Conservation (phyloP, 2,888 invertebrate genomes). For the Chironomus riparius region DNA sequence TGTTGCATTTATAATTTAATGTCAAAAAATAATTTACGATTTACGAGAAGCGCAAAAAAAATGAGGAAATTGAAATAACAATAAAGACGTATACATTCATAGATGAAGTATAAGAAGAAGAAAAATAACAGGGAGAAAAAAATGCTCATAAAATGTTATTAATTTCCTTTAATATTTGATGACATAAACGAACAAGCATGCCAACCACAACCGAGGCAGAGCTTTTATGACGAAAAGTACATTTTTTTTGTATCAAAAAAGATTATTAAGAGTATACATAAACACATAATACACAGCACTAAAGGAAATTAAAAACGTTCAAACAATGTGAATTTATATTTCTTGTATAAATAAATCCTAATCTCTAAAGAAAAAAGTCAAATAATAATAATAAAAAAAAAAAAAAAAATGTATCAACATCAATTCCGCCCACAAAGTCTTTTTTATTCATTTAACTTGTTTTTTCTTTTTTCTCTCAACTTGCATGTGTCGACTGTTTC, state of each 20-base stretch:
- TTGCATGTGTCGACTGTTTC: too few species aligned
- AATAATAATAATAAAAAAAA: too few species aligned
- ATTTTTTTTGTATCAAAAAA: too few species aligned
- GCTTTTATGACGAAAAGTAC: too few species aligned
- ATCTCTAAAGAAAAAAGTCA: background rate
- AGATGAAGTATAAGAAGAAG: too few species aligned
- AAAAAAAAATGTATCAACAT: background rate
- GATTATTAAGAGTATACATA: too few species aligned
- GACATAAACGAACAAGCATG: background rate
- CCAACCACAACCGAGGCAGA: background rate
- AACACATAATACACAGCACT: too few species aligned
- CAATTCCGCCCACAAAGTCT: background rate
- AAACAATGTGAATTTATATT: conserved; percentile 1
- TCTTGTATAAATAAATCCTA: conserved; percentile 3
- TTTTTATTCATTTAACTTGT: background rate
- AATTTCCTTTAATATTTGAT: background rate
- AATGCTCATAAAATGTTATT: background rate
- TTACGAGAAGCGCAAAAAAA: background rate
- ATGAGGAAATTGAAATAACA: background rate
- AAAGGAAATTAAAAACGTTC: background rate
- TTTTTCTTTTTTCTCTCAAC: background rate
- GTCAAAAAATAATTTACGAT: conserved; percentile 1
- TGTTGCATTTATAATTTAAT: conserved; percentile 20
- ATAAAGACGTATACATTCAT: background rate
- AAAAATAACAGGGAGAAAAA: background rate